Conservation (phyloP, 1,140 invertebrate species). For the Drusus annulatus region DNA sequence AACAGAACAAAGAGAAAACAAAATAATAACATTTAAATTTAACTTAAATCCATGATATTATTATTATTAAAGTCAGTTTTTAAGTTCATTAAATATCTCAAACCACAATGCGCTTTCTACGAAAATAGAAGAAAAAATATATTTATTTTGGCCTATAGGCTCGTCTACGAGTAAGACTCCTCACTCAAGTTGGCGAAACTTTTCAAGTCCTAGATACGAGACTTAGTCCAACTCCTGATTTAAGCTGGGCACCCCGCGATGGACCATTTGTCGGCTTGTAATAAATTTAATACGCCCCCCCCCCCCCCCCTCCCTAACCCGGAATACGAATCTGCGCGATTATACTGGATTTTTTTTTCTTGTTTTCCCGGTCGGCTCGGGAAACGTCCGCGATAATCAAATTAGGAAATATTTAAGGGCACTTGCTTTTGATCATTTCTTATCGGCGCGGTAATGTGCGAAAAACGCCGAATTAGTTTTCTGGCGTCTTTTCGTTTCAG, state of each 20-base stretch:
- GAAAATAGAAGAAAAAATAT: too few species aligned
- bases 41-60: too few species aligned
- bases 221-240: not conserved
- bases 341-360: slow-evolving; percentile 26
- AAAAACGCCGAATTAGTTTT: slow-evolving; percentile 21
- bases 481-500: slow-evolving; percentile 1
- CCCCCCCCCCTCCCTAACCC: not conserved
- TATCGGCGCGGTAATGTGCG: not conserved
- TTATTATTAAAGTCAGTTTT: too few species aligned
- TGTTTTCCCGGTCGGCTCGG: slow-evolving; percentile 12
- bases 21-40: too few species aligned
- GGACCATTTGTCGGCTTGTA: slow-evolving; percentile 32
- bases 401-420: slow-evolving; percentile 38
- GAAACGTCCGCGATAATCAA: slow-evolving; percentile 19
- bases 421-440: slow-evolving; percentile 23
- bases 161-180: too few species aligned
- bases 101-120: too few species aligned
- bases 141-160: too few species aligned
- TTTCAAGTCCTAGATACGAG: not conserved
- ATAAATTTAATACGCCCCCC: slow-evolving; percentile 40
- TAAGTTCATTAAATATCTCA: too few species aligned
- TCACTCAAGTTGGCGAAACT: too few species aligned
- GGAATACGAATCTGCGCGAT: slow-evolving; percentile 47
- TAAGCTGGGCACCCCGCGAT: slow-evolving; percentile 8
- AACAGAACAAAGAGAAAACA: too few species aligned